phyloP scores from a whole-genome alignment of 2,113 vertebrate genomes.

The Charina bottae region DNA sequence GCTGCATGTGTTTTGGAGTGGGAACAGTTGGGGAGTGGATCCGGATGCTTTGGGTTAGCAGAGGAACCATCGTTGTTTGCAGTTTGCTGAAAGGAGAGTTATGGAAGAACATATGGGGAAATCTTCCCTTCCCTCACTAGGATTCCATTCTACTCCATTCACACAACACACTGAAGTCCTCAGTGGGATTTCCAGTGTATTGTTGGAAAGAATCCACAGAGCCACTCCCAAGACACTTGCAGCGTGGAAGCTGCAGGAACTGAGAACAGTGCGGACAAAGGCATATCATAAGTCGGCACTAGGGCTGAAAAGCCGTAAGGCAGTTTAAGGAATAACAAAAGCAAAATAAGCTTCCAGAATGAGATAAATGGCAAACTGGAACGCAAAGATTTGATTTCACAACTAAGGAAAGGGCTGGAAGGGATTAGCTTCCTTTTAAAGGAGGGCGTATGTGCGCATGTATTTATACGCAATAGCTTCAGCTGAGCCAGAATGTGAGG shows the following conservation, averaged over 20 bases:
- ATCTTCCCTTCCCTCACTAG: no score
- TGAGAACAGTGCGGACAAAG: not conserved
- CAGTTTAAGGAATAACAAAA: not conserved
- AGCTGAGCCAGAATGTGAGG: not conserved
- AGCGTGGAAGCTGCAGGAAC: not conserved
- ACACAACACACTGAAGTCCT: no score
- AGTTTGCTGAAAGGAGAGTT: not conserved
- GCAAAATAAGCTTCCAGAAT: not conserved
- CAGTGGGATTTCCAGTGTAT: no score
- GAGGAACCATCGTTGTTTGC: not conserved
- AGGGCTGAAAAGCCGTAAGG: not conserved
- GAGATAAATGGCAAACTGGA: not conserved
- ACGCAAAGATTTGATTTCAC: not conserved
- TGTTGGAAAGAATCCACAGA: no score
- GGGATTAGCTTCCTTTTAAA: slow-evolving; percentile 56
- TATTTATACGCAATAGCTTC: not conserved
- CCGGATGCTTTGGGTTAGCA: not conserved
- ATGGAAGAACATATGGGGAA: not conserved
- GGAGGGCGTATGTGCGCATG: not conserved
- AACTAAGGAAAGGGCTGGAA: slow-evolving; percentile 7
- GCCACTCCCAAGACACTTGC: no score
- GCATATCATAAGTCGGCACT: not conserved
- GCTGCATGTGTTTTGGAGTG: not conserved
- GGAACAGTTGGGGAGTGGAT: not conserved
- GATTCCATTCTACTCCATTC: no score